These are phyloP conservation scores for Urocitellus parryii DNA, from an alignment of 2,113 vertebrate genomes.

Conservation along the genomic window DNA sequence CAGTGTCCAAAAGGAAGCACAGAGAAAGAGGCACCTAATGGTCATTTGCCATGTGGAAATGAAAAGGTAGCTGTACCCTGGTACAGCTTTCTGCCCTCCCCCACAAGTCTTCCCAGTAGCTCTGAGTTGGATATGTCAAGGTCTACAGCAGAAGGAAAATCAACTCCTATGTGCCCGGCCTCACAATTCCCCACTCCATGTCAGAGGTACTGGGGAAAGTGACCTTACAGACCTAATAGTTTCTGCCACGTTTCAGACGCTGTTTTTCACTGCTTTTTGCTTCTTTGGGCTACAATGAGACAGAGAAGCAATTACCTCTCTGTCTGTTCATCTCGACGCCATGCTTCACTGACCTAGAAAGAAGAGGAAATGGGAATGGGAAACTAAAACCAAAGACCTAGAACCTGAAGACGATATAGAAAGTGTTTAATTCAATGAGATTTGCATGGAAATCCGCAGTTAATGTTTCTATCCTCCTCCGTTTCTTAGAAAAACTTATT, in stretches of 20 bases:
- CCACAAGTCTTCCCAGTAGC: neutral
- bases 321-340: constrained; percentile 21
- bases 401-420: neutral
- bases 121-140: neutral
- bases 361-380: constrained; percentile 51
- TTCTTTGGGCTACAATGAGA: constrained; percentile 38
- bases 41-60: constrained; percentile 32
- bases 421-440: constrained; percentile 32
- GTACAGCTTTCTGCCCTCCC: neutral
- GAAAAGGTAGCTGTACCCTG: neutral
- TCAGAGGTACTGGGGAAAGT: neutral
- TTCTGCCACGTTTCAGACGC: neutral
- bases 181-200: no score
- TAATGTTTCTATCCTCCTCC: neutral
- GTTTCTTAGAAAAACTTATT: neutral
- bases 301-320: constrained; percentile 58
- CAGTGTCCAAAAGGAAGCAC: neutral
- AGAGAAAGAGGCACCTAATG: constrained; percentile 1
- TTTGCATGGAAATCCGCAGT: neutral
- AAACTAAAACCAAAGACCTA: constrained; percentile 53
- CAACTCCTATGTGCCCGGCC: neutral
- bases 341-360: constrained; percentile 52
- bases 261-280: neutral
- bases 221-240: neutral
- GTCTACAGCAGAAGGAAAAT: neutral